These are phyloP conservation scores for Ophion ellenae DNA, from an alignment of 2,888 invertebrate species.

Conservation along the genomic window DNA sequence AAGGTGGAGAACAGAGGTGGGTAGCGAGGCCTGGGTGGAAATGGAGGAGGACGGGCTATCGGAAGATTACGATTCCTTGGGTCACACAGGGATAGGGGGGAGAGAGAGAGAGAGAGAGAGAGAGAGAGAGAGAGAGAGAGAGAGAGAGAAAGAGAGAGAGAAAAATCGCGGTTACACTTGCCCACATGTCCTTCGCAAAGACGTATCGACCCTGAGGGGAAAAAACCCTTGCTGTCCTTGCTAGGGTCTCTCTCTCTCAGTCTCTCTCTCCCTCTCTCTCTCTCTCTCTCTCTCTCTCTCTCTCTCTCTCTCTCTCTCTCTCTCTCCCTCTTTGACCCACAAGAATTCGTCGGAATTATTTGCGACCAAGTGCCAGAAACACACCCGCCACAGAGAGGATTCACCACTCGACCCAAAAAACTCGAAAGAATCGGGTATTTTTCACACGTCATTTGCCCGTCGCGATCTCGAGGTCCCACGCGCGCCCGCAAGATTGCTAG, in stretches of 20 bases:
- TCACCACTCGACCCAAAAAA: slow-evolving; percentile 60
- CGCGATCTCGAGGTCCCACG: not conserved
- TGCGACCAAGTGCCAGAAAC: slow-evolving; percentile 41
- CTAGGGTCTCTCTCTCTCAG: not conserved
- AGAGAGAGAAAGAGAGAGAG: too few relatives aligned
- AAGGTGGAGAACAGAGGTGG: slow-evolving; percentile 38
- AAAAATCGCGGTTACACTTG: not conserved
- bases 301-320: slow-evolving; percentile 2
- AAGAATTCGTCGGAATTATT: slow-evolving; percentile 48
- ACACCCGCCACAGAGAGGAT: slow-evolving; percentile 25
- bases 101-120: too few relatives aligned
- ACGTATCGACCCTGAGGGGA: slow-evolving; percentile 63
- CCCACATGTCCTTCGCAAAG: slow-evolving; percentile 20
- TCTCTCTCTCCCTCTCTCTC: slow-evolving; percentile 5
- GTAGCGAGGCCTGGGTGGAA: slow-evolving; percentile 37
- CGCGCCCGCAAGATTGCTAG: slow-evolving; percentile 5
- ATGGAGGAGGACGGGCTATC: slow-evolving; percentile 9
- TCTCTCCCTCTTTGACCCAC: slow-evolving; percentile 15
- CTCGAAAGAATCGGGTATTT: slow-evolving; percentile 15
- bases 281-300: slow-evolving; percentile 14
- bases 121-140: too few relatives aligned
- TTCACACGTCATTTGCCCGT: slow-evolving; percentile 31
- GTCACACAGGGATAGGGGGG: not conserved
- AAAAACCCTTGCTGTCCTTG: slow-evolving; percentile 39
- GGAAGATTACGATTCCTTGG: slow-evolving; percentile 42